These are phyloP conservation scores for Plecturocebus donacophilus DNA, from an alignment of 2,113 vertebrate species.

Conservation along the genomic window DNA sequence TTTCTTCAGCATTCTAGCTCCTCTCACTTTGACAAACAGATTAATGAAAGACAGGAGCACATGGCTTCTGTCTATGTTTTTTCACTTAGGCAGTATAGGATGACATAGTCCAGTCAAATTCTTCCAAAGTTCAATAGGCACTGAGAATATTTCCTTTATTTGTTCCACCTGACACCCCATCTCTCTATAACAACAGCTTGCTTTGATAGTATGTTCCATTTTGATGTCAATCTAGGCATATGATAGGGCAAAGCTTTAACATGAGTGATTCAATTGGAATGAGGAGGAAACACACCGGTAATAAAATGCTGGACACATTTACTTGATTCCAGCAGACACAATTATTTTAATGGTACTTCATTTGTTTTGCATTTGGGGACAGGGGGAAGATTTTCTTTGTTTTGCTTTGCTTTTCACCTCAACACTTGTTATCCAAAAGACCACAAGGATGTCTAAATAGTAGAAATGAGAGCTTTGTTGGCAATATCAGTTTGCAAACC, in stretches of 20 bases:
- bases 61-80: conserved; percentile 72
- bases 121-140: conserved; percentile 74
- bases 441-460: neutral
- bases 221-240: conserved; percentile 74
- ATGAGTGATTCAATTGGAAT: conserved; percentile 77
- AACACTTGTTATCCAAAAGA: neutral
- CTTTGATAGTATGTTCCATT: conserved; percentile 77
- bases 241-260: conserved; percentile 79
- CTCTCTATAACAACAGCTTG: conserved; percentile 75
- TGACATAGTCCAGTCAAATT: conserved; percentile 66
- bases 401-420: conserved; percentile 11
- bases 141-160: conserved; percentile 78
- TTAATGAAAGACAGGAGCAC: conserved; percentile 67
- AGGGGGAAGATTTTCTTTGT: neutral
- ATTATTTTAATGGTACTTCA: neutral
- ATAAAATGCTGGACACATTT: conserved; percentile 64
- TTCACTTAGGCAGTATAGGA: conserved; percentile 64
- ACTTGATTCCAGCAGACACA: neutral
- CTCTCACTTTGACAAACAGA: neutral
- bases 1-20: conserved; percentile 44
- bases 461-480: neutral
- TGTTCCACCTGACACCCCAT: conserved; percentile 77
- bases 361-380: neutral
- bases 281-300: conserved; percentile 69
- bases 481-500: neutral